Conservation (phyloP, 2,113 vertebrate genomes). For the Austrofundulus limnaeus region DNA sequence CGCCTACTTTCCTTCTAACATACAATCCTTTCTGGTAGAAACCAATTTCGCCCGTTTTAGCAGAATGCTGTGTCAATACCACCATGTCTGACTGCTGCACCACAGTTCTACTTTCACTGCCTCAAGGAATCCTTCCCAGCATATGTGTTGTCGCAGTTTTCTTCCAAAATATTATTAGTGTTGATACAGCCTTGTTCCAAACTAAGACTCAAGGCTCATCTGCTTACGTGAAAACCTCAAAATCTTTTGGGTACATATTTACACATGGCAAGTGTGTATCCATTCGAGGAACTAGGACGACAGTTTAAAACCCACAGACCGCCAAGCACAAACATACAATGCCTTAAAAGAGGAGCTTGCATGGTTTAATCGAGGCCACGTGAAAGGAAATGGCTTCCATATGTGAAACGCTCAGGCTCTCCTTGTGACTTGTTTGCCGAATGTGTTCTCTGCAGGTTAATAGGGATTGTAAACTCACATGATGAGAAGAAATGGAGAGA, state of each 20-base stretch:
- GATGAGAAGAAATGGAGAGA: conserved; percentile 29
- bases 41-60: conserved; percentile 53
- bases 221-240: conserved; percentile 47
- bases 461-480: conserved; percentile 47
- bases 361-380: conserved; percentile 64
- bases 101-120: conserved; percentile 62
- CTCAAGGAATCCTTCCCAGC: conserved; percentile 36
- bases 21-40: conserved; percentile 36
- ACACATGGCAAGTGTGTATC: conserved; percentile 47
- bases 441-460: conserved; percentile 54
- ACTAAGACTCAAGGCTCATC: conserved; percentile 53
- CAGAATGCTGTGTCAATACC: conserved; percentile 56
- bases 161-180: conserved; percentile 47
- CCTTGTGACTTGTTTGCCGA: conserved; percentile 41
- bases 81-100: conserved; percentile 39
- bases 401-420: conserved; percentile 54
- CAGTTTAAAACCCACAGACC: conserved; percentile 66
- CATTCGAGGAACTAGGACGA: conserved; percentile 53
- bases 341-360: conserved; percentile 63
- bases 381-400: conserved; percentile 79
- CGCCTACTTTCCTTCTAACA: conserved; percentile 26
- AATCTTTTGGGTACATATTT: conserved; percentile 46
- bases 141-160: conserved; percentile 28
- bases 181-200: conserved; percentile 64
- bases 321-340: conserved; percentile 62